Conservation (phyloP, 2,113 vertebrate species). For the Engraulis encrasicolus region DNA sequence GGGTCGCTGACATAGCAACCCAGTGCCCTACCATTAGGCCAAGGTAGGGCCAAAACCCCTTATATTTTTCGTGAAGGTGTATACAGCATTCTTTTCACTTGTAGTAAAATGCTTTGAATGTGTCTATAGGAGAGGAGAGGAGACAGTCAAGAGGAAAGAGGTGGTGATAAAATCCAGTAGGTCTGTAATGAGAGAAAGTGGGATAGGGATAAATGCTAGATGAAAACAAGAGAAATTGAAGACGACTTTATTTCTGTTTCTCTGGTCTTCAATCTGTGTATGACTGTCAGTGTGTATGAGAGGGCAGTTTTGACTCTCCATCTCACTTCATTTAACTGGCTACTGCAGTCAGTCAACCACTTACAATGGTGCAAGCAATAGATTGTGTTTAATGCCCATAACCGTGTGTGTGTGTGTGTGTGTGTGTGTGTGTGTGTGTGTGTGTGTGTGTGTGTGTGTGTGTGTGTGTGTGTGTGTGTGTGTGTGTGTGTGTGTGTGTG, state of each 20-base stretch:
- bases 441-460: neutral
- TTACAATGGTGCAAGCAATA: neutral
- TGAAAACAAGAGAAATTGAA: neutral
- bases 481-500: neutral
- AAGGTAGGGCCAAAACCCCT: too few species aligned
- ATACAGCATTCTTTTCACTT: too few species aligned
- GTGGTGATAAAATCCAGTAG: neutral
- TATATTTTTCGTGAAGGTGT: too few species aligned
- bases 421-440: neutral
- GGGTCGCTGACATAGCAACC: too few species aligned
- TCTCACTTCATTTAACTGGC: neutral
- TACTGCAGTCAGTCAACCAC: conserved; percentile 7
- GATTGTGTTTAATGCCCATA: neutral
- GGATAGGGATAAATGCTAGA: conserved; percentile 20
- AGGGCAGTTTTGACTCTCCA: neutral
- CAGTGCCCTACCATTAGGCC: too few species aligned
- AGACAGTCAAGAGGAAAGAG: neutral
- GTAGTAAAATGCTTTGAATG: too few species aligned
- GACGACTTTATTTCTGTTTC: too few species aligned
- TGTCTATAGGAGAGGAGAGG: neutral
- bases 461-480: neutral
- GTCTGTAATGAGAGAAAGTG: neutral
- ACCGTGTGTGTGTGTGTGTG: too few species aligned
- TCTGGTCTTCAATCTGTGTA: too few species aligned
- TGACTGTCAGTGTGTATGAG: too few species aligned